phyloP scores from a whole-genome alignment of 2,888 invertebrate genomes.

The Saturnia pavonia region DNA sequence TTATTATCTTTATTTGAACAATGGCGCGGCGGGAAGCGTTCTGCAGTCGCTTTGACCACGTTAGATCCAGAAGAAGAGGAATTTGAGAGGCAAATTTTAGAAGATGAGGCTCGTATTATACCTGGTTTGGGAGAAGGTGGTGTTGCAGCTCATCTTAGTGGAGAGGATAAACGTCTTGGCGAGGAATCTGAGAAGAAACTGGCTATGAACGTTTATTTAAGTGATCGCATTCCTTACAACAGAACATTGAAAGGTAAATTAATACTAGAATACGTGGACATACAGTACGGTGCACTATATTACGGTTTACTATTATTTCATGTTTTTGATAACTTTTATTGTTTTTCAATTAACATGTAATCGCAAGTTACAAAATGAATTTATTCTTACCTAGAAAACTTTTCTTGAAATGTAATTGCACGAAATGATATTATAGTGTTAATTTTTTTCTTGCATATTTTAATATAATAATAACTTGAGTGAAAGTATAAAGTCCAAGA shows the following conservation, averaged over 20 bases:
- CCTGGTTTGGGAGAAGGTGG: conserved; percentile 87
- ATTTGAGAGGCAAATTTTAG: conserved; percentile 77
- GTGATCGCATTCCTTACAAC: conserved; percentile 93
- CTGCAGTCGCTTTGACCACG: conserved; percentile 45
- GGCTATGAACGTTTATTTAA: conserved; percentile 93
- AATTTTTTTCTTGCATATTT: background rate
- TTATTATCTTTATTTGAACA: conserved; percentile 64
- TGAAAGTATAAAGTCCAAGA: background rate
- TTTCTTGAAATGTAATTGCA: background rate
- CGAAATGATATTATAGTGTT: background rate
- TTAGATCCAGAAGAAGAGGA: conserved; percentile 46
- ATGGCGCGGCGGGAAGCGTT: conserved; percentile 68
- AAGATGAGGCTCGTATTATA: conserved; percentile 85
- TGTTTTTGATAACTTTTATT: background rate
- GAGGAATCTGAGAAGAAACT: conserved; percentile 89
- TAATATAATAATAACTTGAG: background rate
- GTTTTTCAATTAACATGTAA: background rate
- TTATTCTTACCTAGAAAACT: background rate
- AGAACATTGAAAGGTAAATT: conserved; percentile 85
- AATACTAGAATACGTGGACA: background rate
- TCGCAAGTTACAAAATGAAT: background rate
- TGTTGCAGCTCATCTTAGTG: conserved; percentile 84
- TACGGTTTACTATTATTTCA: background rate
- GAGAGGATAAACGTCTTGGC: conserved; percentile 84
- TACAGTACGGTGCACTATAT: background rate